Evolutionary conservation across 2,797 vertebrate species (phyloP), one percentile per base, ranked within the genome.

Genomic region (Lagocephalus sceleratus): DNA sequence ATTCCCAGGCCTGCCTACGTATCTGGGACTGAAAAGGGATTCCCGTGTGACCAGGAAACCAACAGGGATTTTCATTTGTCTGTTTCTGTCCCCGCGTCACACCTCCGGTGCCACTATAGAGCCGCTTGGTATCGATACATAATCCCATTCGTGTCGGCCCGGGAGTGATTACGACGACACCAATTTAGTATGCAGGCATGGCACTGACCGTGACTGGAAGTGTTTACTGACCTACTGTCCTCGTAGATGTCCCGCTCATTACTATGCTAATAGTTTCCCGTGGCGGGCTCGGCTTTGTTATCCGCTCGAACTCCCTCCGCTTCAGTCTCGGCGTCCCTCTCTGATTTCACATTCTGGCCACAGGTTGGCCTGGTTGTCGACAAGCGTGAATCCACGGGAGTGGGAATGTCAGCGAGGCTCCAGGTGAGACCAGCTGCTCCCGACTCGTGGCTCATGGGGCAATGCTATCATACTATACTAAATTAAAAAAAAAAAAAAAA

Each of bases 381-480:
- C 6, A 54, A 53, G 49, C 48, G 54, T 52, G 74, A 80, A 59
- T 79, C 19, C 46, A 44, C 57, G 74, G 29, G 63, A 75, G 60
- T n/a, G 40, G 9, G 64, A 60, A 58, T 35, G 57, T 68, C 60
- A 77, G 59, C 47, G 57, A 71, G 73, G 66, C 64, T 79, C 54
- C 47, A 58, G 68, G 79, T 60, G 63, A 19, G 53, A 55, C 78
- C 83, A 87, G 85, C 79, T 86, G 85, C 74, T 88, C 69, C 60
- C 75, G 56, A 76, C 68, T 63, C 63, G 42, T 64, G 46, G 56
- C 71, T 75, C 63, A 76, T 84, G 66, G 47, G 65, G 65, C 68
- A 72, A 76, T 78, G 73, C 67, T 71, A 10, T 35, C 17, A 42
- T n/a, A n/a, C 40, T 42, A 68, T 51, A 72, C 78, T 71, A 77